A percentile compares a stretch with the other conserved stretches of the same genome.
These are phyloP conservation scores for Calyptomena viridis DNA, from an alignment of 2,113 vertebrate genomes.

Conservation along the genomic window DNA sequence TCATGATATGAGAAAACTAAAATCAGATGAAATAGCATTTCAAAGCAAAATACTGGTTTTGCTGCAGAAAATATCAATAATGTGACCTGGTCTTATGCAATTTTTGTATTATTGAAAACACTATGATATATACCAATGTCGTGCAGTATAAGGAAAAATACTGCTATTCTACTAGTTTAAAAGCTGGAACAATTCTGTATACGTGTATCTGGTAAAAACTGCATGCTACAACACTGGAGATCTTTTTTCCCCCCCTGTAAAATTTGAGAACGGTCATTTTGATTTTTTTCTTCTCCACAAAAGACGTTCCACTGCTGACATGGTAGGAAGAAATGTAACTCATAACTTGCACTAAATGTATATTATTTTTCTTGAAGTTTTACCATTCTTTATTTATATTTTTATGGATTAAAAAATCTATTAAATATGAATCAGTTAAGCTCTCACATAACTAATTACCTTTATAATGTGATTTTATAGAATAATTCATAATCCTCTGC, in stretches of 20 bases:
- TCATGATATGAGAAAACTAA: background rate
- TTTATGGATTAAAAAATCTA: constrained; percentile 77
- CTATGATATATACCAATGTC: constrained; percentile 65
- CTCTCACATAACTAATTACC: constrained; percentile 74
- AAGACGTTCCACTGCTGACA: constrained; percentile 72
- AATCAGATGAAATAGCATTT: constrained; percentile 19
- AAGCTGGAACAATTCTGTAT: constrained; percentile 70
- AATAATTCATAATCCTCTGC: constrained; percentile 71
- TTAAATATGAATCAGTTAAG: constrained; percentile 78
- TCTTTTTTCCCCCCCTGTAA: background rate
- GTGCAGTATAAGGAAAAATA: constrained; percentile 62
- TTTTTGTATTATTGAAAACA: constrained; percentile 75
- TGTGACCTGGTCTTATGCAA: constrained; percentile 77
- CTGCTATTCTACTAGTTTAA: constrained; percentile 64
- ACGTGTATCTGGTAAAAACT: constrained; percentile 69
- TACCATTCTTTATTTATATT: constrained; percentile 85
- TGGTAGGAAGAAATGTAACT: constrained; percentile 73
- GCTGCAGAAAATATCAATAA: constrained; percentile 64
- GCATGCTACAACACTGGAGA: constrained; percentile 79
- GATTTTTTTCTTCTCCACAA: constrained; percentile 56
- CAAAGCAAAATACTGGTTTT: constrained; percentile 42
- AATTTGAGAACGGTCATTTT: constrained; percentile 60
- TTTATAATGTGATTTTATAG: constrained; percentile 82
- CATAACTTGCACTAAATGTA: constrained; percentile 85
- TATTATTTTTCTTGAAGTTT: constrained; percentile 79